Evolutionary conservation across 92 coral and sea anemone genomes (phyloP), one percentile per base, ranked within the genome.

Genomic region (Hydrozoanthus gracilis): DNA sequence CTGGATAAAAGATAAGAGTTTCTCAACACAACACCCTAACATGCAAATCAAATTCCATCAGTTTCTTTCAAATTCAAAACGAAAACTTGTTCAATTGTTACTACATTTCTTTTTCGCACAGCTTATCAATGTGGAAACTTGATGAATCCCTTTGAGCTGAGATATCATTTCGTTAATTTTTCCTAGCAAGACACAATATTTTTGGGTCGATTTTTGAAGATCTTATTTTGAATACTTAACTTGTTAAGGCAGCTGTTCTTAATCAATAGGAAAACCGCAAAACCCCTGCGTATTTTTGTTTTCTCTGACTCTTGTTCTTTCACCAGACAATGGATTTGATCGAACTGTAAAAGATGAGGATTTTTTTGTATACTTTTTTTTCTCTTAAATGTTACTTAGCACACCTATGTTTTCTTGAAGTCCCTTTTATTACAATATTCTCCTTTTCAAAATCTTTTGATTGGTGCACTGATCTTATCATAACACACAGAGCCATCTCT

Each of bases 221-320:
- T 47, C 51, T 80, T 65, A 80, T 17, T 79, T 66, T 80, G 85
- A 80, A 80, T 66, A 46, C 39, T 76, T 54, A 51, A 58, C 62
- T 35, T 17, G 46, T 10, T 64, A 80, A 16, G 66, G 62, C 85
- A 80, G 73, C 73, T 80, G 85, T 67, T 49, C 13, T 11, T 3
- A 67, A 47, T 65, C 56, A 68, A 80, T 50, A 65, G 48, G 39
- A 44, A 61, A 67, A 80, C 85, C 85, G 74, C 85, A 80, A 47
- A 10, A 8, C 11, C 73, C 46, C 51, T 27, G 60, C 51, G 48
- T 64, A 35, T 47, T 62, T 46, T 80, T 15, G 48, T 48, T 39
- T 47, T 80, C 61, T 62, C 60, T 67, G 56, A 14, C 11, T 51
- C 17, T 65, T 62, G 74, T 13, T 80, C 49, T 80, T 46, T 49